A percentile compares a stretch with the other conserved stretches of the same genome.
Conservation (phyloP, 2,113 vertebrate genomes). For the Ptychochromis oligacanthus region DNA sequence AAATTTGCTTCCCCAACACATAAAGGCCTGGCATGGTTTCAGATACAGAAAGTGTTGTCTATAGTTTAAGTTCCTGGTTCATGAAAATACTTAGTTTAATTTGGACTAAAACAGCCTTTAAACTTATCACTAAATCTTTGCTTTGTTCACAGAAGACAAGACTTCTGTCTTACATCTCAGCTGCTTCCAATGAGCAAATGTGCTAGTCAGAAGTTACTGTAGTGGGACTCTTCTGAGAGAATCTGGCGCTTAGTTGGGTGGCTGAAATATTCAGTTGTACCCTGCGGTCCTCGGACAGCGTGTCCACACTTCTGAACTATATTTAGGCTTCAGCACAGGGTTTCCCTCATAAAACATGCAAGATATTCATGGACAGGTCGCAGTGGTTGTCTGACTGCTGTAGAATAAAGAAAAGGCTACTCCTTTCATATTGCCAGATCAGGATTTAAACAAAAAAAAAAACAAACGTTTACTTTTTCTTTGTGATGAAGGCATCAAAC, state of each 20-base stretch:
- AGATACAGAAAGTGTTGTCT: neutral
- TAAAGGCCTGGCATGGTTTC: neutral
- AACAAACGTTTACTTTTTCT: neutral
- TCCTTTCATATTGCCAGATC: neutral
- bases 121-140: conserved; percentile 19
- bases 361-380: neutral
- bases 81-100: neutral
- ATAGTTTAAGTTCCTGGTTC: neutral
- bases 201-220: neutral
- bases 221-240: neutral
- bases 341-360: neutral
- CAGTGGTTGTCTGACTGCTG: neutral
- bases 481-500: conserved; percentile 6
- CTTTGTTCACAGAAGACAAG: neutral
- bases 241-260: conserved; percentile 22
- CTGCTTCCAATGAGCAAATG: neutral
- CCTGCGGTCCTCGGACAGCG: neutral
- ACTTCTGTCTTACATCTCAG: neutral
- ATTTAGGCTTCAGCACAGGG: conserved; percentile 20
- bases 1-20: neutral
- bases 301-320: neutral
- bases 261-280: conserved; percentile 59
- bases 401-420: neutral
- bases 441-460: neutral
- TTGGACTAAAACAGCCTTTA: neutral